A percentile compares a stretch with the other conserved stretches of the same genome.
Conservation (phyloP, 2,113 vertebrate genomes). For the Stigmatopora argus region DNA sequence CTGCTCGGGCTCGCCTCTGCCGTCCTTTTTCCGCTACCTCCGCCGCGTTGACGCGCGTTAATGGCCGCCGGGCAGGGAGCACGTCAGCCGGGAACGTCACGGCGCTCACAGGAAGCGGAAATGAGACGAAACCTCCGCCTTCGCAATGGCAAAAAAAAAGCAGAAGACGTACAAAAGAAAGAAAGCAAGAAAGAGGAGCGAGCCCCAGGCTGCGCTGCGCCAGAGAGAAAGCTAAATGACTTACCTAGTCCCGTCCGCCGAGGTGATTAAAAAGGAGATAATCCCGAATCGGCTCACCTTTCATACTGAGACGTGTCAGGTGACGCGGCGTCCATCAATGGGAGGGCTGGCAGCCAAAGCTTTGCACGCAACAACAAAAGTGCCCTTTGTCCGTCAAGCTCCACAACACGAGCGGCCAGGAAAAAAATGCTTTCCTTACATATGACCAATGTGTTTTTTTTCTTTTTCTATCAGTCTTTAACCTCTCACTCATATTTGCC, state of each 20-base stretch:
- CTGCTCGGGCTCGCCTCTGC: no score
- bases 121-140: background rate
- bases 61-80: constrained; percentile 2
- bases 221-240: background rate
- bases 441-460: no score
- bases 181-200: background rate
- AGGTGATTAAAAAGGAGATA: background rate
- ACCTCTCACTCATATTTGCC: no score
- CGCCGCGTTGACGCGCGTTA: background rate
- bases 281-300: constrained; percentile 1
- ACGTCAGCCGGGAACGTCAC: background rate
- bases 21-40: no score
- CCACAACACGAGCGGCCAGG: no score
- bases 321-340: background rate
- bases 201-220: no score
- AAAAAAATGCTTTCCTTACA: no score
- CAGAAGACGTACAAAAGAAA: background rate
- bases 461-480: no score
- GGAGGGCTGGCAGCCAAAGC: background rate
- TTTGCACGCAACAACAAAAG: background rate
- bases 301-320: constrained; percentile 1
- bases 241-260: background rate
- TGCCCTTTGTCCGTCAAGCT: background rate
- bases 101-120: constrained; percentile 7
- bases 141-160: background rate